Conservation (phyloP, 2,797 vertebrate genomes). For the Cynopterus sphinx region DNA sequence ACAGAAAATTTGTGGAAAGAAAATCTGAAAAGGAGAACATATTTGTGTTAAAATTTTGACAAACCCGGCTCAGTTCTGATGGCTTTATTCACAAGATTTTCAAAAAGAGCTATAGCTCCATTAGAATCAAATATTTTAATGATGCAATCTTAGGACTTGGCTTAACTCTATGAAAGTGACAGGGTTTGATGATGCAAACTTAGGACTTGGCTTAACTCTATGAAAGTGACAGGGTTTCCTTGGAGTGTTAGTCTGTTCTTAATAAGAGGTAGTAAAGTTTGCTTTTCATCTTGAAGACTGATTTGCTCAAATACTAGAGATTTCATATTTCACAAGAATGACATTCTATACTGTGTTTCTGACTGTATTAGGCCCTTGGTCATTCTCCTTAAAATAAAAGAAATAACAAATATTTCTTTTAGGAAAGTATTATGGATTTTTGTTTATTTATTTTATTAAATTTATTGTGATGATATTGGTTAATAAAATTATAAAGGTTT, state of each 20-base stretch:
- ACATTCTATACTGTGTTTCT: neutral
- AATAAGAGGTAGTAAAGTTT: neutral
- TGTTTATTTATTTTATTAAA: neutral
- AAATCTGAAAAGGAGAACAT: neutral
- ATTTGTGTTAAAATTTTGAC: neutral
- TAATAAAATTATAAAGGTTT: too few relatives aligned
- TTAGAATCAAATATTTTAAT: slow-evolving; percentile 32
- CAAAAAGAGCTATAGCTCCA: neutral
- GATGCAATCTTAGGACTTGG: neutral
- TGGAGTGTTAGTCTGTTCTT: neutral
- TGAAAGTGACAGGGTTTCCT: slow-evolving; percentile 10
- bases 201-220: neutral
- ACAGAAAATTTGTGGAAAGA: neutral
- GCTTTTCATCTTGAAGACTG: neutral
- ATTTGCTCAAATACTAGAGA: neutral
- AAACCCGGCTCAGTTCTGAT: neutral
- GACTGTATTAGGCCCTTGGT: neutral
- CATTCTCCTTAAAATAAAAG: neutral
- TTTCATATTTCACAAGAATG: neutral
- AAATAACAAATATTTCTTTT: neutral
- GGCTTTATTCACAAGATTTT: neutral
- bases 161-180: neutral
- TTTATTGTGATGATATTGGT: too few relatives aligned
- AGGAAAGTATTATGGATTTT: neutral
- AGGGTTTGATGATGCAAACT: neutral